phyloP scores from a whole-genome alignment of 1,140 invertebrate species.

The Grapholita molesta region DNA sequence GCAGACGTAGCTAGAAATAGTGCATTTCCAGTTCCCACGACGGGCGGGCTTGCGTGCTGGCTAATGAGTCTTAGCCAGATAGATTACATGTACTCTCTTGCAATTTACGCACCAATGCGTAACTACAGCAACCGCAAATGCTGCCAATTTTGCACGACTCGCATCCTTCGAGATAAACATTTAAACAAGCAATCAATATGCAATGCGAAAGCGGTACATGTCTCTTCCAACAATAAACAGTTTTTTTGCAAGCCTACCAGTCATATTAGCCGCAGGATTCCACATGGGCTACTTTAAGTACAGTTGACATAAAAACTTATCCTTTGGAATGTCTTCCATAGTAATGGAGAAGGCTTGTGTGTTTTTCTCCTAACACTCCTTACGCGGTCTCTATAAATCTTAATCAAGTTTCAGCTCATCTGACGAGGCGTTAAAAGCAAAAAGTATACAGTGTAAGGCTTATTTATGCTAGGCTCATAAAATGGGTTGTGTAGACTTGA shows the following conservation, averaged over 20 bases:
- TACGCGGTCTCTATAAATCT: constrained; percentile 23
- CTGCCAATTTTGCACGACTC: constrained; percentile 45
- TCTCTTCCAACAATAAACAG: not conserved
- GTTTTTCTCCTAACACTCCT: constrained; percentile 18
- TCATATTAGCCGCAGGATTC: not conserved
- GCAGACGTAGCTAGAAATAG: constrained; percentile 33
- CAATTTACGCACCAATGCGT: constrained; percentile 67
- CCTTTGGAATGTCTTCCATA: not conserved
- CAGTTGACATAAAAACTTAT: not conserved
- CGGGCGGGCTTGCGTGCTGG: constrained; percentile 35
- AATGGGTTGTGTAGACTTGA: not conserved
- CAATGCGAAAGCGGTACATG: not conserved
- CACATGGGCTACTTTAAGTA: not conserved
- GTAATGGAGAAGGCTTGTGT: constrained; percentile 3
- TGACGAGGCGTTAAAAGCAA: constrained; percentile 27
- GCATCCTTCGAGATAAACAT: not conserved
- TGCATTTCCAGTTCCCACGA: constrained; percentile 53
- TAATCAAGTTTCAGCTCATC: constrained; percentile 20
- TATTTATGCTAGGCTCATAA: constrained; percentile 13
- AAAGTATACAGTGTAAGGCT: constrained; percentile 17
- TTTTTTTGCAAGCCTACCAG: not conserved
- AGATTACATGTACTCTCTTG: constrained; percentile 55
- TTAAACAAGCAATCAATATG: constrained; percentile 16
- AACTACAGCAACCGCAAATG: constrained; percentile 54
- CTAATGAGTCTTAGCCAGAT: constrained; percentile 61